Evolutionary conservation across 1,140 invertebrate genomes (phyloP).

Genomic region (Euschistus heros): DNA sequence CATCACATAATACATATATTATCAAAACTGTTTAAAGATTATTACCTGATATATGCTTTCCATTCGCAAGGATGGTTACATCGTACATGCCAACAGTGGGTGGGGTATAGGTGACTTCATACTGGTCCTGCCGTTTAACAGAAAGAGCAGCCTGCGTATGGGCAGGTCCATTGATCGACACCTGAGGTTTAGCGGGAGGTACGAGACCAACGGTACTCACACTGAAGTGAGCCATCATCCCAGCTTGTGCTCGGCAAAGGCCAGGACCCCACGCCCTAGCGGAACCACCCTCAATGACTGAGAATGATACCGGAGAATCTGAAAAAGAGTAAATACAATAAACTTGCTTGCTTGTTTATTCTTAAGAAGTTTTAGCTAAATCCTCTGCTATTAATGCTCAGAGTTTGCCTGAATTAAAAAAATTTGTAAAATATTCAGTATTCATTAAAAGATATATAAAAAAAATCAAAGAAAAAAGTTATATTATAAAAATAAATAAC

Average conservation of each 20-base stretch:
- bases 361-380: too few relatives aligned
- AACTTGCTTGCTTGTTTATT: too few relatives aligned
- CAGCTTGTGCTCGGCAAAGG: conserved; percentile 44
- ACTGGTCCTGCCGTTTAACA: conserved; percentile 36
- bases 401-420: too few relatives aligned
- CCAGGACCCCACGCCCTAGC: conserved; percentile 52
- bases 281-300: conserved; percentile 50
- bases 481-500: too few relatives aligned
- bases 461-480: too few relatives aligned
- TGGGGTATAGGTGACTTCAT: conserved; percentile 55
- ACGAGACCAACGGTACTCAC: conserved; percentile 26
- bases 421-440: too few relatives aligned
- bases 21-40: background rate
- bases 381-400: too few relatives aligned
- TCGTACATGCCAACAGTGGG: conserved; percentile 62
- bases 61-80: conserved; percentile 54
- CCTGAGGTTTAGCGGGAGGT: conserved; percentile 26
- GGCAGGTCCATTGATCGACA: conserved; percentile 52
- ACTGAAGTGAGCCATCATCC: conserved; percentile 30
- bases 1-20: too few relatives aligned
- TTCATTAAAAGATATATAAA: too few relatives aligned
- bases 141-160: conserved; percentile 38
- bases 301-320: conserved; percentile 46
- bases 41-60: conserved; percentile 43
- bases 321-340: conserved; percentile 29